Base-by-base conservation (phyloP, 2,888 invertebrate genomes). In the Lasioglossum figueresi region DNA sequence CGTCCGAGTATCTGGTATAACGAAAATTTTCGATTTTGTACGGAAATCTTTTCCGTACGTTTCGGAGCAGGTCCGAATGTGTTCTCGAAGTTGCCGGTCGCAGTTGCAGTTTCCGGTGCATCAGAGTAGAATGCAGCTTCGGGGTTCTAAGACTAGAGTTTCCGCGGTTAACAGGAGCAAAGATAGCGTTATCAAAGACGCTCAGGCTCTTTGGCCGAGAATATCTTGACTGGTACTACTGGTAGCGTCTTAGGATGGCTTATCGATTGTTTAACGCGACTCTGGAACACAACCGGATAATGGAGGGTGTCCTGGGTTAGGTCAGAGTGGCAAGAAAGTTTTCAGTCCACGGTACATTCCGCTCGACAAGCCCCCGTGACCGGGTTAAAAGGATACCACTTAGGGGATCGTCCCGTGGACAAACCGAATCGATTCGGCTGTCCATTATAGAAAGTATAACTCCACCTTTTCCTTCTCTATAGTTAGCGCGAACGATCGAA, bases 331-430 rank as follows among this genome's bases (percentile, higher is more conserved):
- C 78, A 76, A 74, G 56, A 37, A 66, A 56, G 19, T 52, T 45
- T 45, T 40, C 40, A 19, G 19, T 5, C 52, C 10, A 12, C 19
- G 19, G 40, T 34, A 27, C 66, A 34, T 76, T 63, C 75, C 45
- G 34, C 12, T 34, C 76, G 43, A 31, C 40, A 19, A 31, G 23
- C 4, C 76, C 23, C 37, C 45, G 16, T 73, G 73, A 75, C 82
- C 78, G 82, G 77, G 72, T 84, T 80, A 83, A 88, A 80, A 77
- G 73, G 79, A 23, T 72, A 14, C 34, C 80, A 59, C 43, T 82
- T 76, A 77, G 78, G 76, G 66, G 78, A 82, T 76, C 82, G 43
- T 76, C 43, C 59, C 27, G 73, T 71, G 72, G 76, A 84, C 83
- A 78, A 79, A 77, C 66, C 76, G n/a, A 76, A 82, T 83, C 77